phyloP scores from a whole-genome alignment of 2,113 vertebrate genomes.

The Cavia aperea region DNA sequence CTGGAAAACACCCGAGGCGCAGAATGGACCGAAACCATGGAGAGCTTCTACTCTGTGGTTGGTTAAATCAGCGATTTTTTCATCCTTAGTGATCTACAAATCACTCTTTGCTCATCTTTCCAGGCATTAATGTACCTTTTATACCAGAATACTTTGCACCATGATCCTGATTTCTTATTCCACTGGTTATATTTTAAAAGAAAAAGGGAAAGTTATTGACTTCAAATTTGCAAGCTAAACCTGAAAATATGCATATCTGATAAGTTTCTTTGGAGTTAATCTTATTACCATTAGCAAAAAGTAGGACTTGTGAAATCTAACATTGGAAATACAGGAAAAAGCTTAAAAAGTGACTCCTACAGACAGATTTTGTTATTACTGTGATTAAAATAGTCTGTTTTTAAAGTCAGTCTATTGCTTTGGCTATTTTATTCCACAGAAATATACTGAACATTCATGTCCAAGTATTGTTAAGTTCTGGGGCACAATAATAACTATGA shows the following conservation, averaged over 20 bases:
- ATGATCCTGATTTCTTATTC: background rate
- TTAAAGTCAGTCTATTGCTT: constrained; percentile 14
- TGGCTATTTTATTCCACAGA: constrained; percentile 9
- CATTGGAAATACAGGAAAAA: background rate
- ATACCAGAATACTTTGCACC: background rate
- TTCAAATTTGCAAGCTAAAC: constrained; percentile 33
- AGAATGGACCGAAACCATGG: background rate
- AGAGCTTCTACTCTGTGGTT: background rate
- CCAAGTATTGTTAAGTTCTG: background rate
- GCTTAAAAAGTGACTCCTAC: background rate
- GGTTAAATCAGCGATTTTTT: background rate
- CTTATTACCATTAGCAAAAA: background rate
- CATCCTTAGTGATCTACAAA: background rate
- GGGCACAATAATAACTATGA: background rate
- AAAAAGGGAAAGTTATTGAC: constrained; percentile 14
- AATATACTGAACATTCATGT: background rate
- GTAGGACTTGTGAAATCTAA: background rate
- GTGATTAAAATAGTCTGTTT: background rate
- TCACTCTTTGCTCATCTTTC: background rate
- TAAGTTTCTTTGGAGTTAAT: constrained; percentile 7
- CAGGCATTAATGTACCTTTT: background rate
- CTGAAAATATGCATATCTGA: background rate
- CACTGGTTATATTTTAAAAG: constrained; percentile 24
- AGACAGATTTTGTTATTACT: constrained; percentile 13
- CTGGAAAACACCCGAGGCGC: background rate